A percentile compares a stretch with the other conserved stretches of the same genome.
Evolutionary conservation across 2,888 invertebrate genomes (phyloP).

Genomic region (Trissoscelio sp.): DNA sequence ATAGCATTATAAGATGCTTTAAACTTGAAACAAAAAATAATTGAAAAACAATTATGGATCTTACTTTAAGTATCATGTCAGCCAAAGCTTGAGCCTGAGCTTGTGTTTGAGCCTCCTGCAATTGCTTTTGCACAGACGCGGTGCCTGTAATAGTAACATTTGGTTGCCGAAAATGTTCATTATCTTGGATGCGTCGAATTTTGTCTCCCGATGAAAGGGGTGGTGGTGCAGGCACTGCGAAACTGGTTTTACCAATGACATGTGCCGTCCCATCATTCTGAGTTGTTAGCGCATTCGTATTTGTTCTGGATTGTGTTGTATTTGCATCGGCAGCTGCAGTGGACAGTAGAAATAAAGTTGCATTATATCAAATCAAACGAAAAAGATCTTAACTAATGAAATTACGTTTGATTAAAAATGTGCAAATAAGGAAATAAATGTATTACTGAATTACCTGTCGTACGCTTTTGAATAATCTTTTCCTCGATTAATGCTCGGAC

Average conservation of each 20-base stretch:
- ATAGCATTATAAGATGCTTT: too few species aligned
- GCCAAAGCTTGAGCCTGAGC: conserved; percentile 91
- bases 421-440: neutral
- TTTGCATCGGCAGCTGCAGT: conserved; percentile 81
- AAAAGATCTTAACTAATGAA: neutral
- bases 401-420: neutral
- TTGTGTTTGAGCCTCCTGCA: conserved; percentile 83
- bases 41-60: neutral
- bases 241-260: conserved; percentile 83
- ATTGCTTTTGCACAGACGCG: conserved; percentile 80
- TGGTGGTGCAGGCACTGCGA: conserved; percentile 86
- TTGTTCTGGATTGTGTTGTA: conserved; percentile 77
- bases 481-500: conserved; percentile 96
- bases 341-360: neutral
- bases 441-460: conserved; percentile 83
- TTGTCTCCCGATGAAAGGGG: conserved; percentile 83
- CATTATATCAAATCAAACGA: neutral
- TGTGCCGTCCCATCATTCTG: conserved; percentile 76
- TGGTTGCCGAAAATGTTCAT: conserved; percentile 84
- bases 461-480: conserved; percentile 95
- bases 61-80: conserved; percentile 88
- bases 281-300: conserved; percentile 77
- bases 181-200: conserved; percentile 86
- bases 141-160: conserved; percentile 79
- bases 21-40: too few species aligned